Evolutionary conservation across 2,113 vertebrate genomes (phyloP), one percentile per base, ranked within the genome.

Genomic region (Mastomys natalensis): DNA sequence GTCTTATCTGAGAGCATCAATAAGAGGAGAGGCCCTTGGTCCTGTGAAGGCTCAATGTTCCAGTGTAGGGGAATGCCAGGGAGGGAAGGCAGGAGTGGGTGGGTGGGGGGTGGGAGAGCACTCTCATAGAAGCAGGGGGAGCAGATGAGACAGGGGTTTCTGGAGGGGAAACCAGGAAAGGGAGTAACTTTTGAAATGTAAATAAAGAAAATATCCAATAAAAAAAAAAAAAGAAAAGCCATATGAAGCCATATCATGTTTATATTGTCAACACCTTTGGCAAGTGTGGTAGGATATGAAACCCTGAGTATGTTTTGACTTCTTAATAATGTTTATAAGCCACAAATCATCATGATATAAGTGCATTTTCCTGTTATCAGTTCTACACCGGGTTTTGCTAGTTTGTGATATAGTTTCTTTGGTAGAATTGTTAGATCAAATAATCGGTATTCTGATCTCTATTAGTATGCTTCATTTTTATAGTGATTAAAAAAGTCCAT

Each of bases 391-490:
- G 17, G 51, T 43, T 97, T 84, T 64, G 34, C 60, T 64, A 95
- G 55, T 93, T 95, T 77, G 85, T 82, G 45, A 93, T 96, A 3
- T 84, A 89, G 82, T 87, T 97, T 93, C 70, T 85, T 24, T 95
- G 86, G 92, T 93, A 68, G n/a, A 95, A 92, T 84, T 87, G 95
- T 87, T 87, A 74, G n/a, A 74, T 94, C 58, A 88, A 95, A 95
- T 93, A 95, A 96, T 94, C 97, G 89, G 84, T 92, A 89, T 80
- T 96, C 72, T 93, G 92, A 92, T 96, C 43, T 91, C 72, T 89
- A 88, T 16, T 87, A 92, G 80, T 88, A 93, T 94, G 62, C 58
- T 96, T 96, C 96, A 96, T 95, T 95, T 97, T 97, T 96, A 95
- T 76, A 94, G 81, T 95, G 93, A 96, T 96, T 94, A 45, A 87